These are phyloP conservation scores for Dolichomitus sp. DNA, from an alignment of 2,888 invertebrate genomes.

Conservation along the genomic window DNA sequence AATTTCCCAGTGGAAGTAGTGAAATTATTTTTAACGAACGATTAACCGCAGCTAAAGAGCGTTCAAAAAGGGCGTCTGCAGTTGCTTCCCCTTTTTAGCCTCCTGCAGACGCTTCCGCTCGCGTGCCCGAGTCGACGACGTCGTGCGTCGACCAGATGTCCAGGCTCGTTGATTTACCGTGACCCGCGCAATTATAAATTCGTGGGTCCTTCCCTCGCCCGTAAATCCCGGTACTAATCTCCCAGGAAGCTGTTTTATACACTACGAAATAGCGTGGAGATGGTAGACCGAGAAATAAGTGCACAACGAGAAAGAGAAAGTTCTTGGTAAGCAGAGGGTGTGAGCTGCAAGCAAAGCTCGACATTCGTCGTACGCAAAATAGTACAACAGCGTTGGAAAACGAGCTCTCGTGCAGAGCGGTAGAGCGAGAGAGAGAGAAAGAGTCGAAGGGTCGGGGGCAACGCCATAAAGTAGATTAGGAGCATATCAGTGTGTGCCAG, in stretches of 20 bases:
- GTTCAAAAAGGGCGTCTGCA: background rate
- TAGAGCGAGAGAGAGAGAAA: slow-evolving; percentile 24
- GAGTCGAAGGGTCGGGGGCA: slow-evolving; percentile 27
- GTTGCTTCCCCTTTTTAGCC: background rate
- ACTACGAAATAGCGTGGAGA: background rate
- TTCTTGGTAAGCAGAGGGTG: background rate
- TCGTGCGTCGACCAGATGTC: slow-evolving; percentile 43
- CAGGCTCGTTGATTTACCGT: slow-evolving; percentile 50
- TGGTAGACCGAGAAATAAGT: slow-evolving; percentile 2
- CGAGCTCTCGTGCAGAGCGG: background rate
- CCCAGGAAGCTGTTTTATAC: slow-evolving; percentile 25
- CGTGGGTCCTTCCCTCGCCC: slow-evolving; percentile 23
- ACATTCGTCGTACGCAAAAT: slow-evolving; percentile 41
- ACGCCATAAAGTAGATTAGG: slow-evolving; percentile 62
- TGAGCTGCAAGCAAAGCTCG: slow-evolving; percentile 22
- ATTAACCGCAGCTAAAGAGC: background rate
- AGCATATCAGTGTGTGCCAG: slow-evolving; percentile 55
- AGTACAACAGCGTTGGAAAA: background rate
- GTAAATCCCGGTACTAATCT: slow-evolving; percentile 49
- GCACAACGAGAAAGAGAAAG: background rate
- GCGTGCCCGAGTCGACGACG: slow-evolving; percentile 37
- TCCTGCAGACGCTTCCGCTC: slow-evolving; percentile 40
- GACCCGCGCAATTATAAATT: slow-evolving; percentile 59
- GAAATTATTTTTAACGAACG: background rate
- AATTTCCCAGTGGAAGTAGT: no score